Evolutionary conservation across 2,113 vertebrate genomes (phyloP).

Genomic region (Chionomys nivalis): DNA sequence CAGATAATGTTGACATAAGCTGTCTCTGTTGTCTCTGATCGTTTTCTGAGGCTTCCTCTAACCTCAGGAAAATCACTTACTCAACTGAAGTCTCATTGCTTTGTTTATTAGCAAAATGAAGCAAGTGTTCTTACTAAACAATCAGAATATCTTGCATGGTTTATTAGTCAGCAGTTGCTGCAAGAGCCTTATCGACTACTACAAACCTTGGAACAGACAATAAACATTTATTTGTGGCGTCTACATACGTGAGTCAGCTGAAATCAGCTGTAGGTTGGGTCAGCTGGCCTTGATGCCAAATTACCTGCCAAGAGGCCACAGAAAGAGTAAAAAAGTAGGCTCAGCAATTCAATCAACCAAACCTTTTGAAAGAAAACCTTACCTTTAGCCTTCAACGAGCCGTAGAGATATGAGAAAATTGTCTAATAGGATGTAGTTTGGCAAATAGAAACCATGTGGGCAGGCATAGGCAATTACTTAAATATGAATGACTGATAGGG

Average conservation of each 20-base stretch:
- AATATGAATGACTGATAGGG: slow-evolving; percentile 29
- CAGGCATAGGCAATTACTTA: neutral
- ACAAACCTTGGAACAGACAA: neutral
- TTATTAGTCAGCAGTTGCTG: neutral
- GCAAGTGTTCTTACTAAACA: neutral
- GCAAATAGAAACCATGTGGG: neutral
- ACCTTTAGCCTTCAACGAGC: neutral
- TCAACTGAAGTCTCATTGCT: neutral
- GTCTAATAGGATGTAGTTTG: neutral
- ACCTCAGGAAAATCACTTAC: slow-evolving; percentile 35
- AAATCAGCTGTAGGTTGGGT: neutral
- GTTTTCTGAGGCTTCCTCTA: slow-evolving; percentile 22
- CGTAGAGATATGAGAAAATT: neutral
- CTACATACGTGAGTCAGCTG: neutral
- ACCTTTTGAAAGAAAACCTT: neutral
- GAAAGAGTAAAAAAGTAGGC: neutral
- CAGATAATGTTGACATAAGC: neutral
- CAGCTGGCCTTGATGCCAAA: neutral
- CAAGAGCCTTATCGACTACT: neutral
- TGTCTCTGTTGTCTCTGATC: neutral
- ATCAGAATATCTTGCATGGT: neutral
- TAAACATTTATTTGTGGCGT: neutral
- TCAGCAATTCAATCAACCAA: neutral
- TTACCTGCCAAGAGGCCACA: neutral
- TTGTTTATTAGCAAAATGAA: slow-evolving; percentile 27